A percentile compares a stretch with the other conserved stretches of the same genome.
Evolutionary conservation across 2,113 vertebrate species (phyloP).

Genomic region (Pantherophis guttatus): DNA sequence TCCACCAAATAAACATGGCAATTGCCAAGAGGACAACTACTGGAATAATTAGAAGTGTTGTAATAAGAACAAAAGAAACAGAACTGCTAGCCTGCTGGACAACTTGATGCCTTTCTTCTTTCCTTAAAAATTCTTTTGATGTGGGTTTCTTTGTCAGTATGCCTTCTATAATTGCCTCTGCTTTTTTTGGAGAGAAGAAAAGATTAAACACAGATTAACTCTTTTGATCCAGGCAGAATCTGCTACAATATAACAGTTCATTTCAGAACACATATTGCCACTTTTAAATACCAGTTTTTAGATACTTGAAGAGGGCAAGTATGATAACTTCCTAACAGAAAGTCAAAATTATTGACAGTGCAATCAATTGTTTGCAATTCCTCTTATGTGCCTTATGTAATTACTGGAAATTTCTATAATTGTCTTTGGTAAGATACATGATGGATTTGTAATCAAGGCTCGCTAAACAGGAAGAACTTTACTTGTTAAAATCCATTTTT

Average conservation of each 20-base stretch:
- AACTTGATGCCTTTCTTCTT: conserved; percentile 69
- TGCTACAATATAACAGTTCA: neutral
- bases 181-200: conserved; percentile 75
- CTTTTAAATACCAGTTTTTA: neutral
- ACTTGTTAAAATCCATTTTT: neutral
- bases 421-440: neutral
- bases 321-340: neutral
- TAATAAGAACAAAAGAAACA: conserved; percentile 82
- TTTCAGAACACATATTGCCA: neutral
- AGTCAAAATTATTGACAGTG: neutral
- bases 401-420: too few relatives aligned
- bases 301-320: neutral
- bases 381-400: neutral
- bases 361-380: neutral
- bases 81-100: conserved; percentile 63
- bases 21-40: conserved; percentile 80
- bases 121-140: conserved; percentile 65
- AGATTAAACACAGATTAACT: conserved; percentile 42
- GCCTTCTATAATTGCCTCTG: conserved; percentile 78
- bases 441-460: neutral
- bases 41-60: conserved; percentile 85
- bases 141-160: conserved; percentile 74
- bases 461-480: neutral
- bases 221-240: conserved; percentile 21
- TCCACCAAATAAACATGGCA: conserved; percentile 85